phyloP scores from a whole-genome alignment of 2,797 vertebrate species.

The Mormyrus proboscirostris region DNA sequence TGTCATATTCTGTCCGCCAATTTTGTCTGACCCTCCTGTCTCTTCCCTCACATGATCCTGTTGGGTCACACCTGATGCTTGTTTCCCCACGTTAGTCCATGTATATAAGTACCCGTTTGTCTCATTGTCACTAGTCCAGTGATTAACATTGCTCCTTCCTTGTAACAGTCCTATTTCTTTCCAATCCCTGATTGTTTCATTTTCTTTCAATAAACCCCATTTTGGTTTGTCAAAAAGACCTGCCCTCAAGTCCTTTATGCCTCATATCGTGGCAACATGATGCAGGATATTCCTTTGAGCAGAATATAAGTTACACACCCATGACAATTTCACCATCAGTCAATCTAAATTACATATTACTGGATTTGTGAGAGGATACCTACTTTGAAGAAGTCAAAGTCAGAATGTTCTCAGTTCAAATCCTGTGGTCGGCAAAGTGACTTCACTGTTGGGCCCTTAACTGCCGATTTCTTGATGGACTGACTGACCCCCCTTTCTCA shows the following conservation, averaged over 20 bases:
- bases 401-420: not conserved
- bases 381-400: not conserved
- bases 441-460: not conserved
- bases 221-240: not conserved
- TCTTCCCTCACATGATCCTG: no score
- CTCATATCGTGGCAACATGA: not conserved
- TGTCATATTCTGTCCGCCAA: no score
- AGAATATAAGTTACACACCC: not conserved
- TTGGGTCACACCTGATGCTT: no score
- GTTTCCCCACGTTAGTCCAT: no score
- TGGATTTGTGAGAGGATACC: not conserved
- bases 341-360: not conserved
- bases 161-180: not conserved
- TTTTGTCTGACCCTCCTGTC: no score
- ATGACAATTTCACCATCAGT: not conserved
- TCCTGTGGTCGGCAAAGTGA: not conserved
- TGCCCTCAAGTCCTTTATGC: not conserved
- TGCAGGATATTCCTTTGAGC: not conserved
- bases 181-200: not conserved
- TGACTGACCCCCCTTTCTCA: not conserved
- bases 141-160: no score
- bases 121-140: no score
- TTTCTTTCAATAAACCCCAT: not conserved
- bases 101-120: no score
- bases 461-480: not conserved